Percentiles rank a stretch among this genome's conserved stretches.
Conservation (phyloP, 2,888 invertebrate species). For the Himalopsyche tibetana region DNA sequence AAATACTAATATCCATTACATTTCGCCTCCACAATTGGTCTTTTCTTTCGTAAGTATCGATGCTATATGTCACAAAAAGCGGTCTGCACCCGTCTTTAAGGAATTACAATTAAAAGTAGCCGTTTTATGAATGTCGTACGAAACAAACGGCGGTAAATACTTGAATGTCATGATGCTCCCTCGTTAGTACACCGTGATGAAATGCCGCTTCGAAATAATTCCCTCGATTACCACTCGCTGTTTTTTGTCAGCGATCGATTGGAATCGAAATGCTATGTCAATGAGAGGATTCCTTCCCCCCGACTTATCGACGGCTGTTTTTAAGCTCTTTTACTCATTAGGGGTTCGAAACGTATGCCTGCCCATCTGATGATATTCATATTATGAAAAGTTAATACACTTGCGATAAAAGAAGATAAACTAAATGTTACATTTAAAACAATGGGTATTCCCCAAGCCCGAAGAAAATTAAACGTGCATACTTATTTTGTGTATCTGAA, state of each 20-base stretch:
- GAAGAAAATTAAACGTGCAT: no score
- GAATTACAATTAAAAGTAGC: constrained; percentile 54
- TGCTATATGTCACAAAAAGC: constrained; percentile 41
- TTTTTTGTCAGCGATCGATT: constrained; percentile 47
- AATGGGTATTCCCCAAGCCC: no score
- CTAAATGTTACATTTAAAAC: no score
- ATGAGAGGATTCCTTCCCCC: background rate
- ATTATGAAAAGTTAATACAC: no score
- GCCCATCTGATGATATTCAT: no score
- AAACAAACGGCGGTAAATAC: constrained; percentile 45
- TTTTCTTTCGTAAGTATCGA: background rate
- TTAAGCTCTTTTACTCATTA: background rate
- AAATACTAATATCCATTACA: background rate
- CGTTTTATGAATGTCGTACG: constrained; percentile 46
- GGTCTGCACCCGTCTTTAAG: constrained; percentile 36
- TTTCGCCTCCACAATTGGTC: background rate
- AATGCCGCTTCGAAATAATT: constrained; percentile 52
- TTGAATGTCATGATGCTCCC: constrained; percentile 31
- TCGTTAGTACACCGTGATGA: constrained; percentile 58
- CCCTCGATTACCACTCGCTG: constrained; percentile 18
- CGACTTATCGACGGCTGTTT: background rate
- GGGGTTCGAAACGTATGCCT: no score
- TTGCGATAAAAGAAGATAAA: no score
- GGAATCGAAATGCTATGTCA: constrained; percentile 15
- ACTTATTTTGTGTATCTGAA: no score